These are phyloP conservation scores for Lapara coniferarum DNA, from an alignment of 2,888 invertebrate genomes.

Conservation along the genomic window DNA sequence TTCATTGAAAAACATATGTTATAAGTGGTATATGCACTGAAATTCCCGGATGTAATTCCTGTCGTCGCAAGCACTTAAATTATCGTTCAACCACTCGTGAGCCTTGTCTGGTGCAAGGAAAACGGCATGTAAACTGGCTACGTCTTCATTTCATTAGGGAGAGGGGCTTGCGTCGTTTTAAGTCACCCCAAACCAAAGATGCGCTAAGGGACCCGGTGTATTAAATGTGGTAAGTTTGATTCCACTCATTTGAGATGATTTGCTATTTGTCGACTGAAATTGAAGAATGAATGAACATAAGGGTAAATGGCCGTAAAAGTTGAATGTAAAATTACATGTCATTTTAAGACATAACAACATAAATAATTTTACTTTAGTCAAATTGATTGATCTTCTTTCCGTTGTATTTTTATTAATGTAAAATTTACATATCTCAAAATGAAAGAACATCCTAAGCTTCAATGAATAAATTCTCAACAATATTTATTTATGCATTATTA, in stretches of 20 bases:
- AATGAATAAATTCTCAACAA: too few relatives aligned
- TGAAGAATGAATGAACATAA: neutral
- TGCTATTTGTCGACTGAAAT: neutral
- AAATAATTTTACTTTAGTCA: too few relatives aligned
- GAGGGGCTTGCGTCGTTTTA: slow-evolving; percentile 41
- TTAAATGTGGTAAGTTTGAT: slow-evolving; percentile 20
- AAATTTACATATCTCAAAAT: too few relatives aligned
- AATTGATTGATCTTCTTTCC: too few relatives aligned
- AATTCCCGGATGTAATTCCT: slow-evolving; percentile 14
- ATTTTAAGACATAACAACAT: too few relatives aligned
- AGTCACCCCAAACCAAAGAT: slow-evolving; percentile 44
- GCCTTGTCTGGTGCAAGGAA: slow-evolving; percentile 44
- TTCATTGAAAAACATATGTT: neutral
- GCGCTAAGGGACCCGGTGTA: slow-evolving; percentile 24
- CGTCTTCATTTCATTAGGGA: slow-evolving; percentile 68
- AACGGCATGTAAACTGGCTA: slow-evolving; percentile 58
- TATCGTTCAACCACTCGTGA: slow-evolving; percentile 38
- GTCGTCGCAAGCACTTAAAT: slow-evolving; percentile 28
- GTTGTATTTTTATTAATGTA: too few relatives aligned
- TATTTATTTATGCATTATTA: too few relatives aligned
- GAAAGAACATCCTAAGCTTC: too few relatives aligned
- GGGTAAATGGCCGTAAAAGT: neutral
- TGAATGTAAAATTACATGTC: neutral
- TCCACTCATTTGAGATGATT: neutral
- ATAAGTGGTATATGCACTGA: neutral